Percentiles rank a stretch among this genome's conserved stretches.
Evolutionary conservation across 2,888 invertebrate species (phyloP).

Genomic region (Holacanthella duospinosa): DNA sequence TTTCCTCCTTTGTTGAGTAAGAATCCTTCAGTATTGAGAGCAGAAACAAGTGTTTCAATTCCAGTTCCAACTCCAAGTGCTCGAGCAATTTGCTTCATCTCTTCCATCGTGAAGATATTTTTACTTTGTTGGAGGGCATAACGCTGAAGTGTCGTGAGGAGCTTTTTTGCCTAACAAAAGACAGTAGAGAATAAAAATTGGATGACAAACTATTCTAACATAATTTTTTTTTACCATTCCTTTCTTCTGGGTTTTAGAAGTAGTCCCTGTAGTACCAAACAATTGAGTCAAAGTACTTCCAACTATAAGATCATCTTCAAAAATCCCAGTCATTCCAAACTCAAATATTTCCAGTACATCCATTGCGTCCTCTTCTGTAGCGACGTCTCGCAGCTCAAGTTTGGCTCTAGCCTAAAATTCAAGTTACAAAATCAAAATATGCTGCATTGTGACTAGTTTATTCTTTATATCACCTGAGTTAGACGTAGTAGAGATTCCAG

Average conservation of each 20-base stretch:
- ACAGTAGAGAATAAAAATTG: neutral
- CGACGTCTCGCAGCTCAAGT: conserved; percentile 69
- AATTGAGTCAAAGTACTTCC: conserved; percentile 8
- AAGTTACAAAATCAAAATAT: neutral
- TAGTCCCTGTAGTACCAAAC: neutral
- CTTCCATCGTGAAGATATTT: conserved; percentile 61
- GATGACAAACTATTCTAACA: neutral
- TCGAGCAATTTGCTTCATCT: conserved; percentile 62
- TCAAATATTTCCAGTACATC: conserved; percentile 78
- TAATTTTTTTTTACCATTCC: conserved; percentile 47
- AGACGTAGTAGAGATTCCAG: conserved; percentile 77
- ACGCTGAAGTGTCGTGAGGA: conserved; percentile 57
- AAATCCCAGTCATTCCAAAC: conserved; percentile 65
- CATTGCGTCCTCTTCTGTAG: conserved; percentile 65
- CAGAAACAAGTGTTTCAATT: conserved; percentile 59
- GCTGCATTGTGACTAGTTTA: neutral
- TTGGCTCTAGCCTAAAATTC: conserved; percentile 68
- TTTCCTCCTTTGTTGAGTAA: conserved; percentile 68
- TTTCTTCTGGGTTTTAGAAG: conserved; percentile 39
- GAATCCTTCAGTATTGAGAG: conserved; percentile 74
- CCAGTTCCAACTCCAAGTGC: conserved; percentile 55
- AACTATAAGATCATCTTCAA: conserved; percentile 53
- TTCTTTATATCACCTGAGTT: conserved; percentile 55
- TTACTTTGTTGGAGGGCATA: conserved; percentile 56
- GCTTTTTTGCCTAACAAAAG: conserved; percentile 55